Conservation (phyloP, 2,888 invertebrate genomes). For the Erebia ligea region DNA sequence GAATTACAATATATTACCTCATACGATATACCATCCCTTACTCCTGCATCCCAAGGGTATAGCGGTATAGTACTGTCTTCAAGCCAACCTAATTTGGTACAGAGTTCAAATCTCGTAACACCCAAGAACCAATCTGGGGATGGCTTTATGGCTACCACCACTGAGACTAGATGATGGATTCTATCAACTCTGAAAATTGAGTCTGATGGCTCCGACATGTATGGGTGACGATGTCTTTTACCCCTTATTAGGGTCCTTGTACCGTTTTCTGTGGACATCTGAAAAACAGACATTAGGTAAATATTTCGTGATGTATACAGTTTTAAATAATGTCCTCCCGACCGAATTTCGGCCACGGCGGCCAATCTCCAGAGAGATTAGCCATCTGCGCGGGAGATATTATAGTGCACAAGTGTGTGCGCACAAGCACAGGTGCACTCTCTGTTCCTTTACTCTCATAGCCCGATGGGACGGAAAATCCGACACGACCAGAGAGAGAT, state of each 20-base stretch:
- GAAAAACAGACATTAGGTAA: slow-evolving; percentile 32
- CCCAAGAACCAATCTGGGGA: slow-evolving; percentile 79
- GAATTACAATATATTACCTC: slow-evolving; percentile 52
- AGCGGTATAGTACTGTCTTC: slow-evolving; percentile 56
- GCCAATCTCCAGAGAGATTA: too few species aligned
- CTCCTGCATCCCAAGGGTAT: slow-evolving; percentile 76
- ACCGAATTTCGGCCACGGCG: too few species aligned
- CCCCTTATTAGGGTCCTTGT: slow-evolving; percentile 73
- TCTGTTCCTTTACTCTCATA: too few species aligned
- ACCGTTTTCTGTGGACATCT: slow-evolving; percentile 61
- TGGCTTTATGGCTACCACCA: slow-evolving; percentile 69
- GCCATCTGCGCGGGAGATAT: too few species aligned
- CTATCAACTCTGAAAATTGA: slow-evolving; percentile 71
- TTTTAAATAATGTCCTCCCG: too few species aligned
- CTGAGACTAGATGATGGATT: slow-evolving; percentile 70
- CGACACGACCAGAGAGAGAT: too few species aligned
- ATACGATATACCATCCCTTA: slow-evolving; percentile 70
- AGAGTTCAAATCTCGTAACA: slow-evolving; percentile 68
- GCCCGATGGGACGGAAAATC: too few species aligned
- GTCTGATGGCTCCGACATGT: slow-evolving; percentile 70
- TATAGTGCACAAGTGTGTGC: too few species aligned
- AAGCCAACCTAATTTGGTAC: slow-evolving; percentile 63
- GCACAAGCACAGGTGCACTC: too few species aligned
- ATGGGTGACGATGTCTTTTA: slow-evolving; percentile 66
- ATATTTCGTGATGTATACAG: too few species aligned